A percentile compares a stretch with the other conserved stretches of the same genome.
These are phyloP conservation scores for Drosophila diplacantha DNA, from an alignment of 2,888 invertebrate genomes.

Conservation along the genomic window DNA sequence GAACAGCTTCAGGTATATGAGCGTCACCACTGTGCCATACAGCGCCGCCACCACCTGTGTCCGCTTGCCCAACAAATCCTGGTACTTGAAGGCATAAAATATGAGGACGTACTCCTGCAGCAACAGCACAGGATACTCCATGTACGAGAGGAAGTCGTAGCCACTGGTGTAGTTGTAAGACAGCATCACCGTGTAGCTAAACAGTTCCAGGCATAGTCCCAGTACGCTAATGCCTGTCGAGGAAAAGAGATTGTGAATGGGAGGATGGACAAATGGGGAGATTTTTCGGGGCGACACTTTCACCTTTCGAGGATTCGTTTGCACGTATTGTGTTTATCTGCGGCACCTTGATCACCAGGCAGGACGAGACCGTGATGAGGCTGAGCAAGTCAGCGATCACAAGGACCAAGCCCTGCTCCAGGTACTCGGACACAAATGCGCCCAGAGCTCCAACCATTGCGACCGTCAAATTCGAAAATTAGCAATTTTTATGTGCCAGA, in stretches of 20 bases:
- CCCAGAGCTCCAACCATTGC: slow-evolving; percentile 37
- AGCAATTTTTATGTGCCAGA: slow-evolving; percentile 4
- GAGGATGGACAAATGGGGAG: background rate
- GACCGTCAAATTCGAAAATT: slow-evolving; percentile 26
- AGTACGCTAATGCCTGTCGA: slow-evolving; percentile 74
- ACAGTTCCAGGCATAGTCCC: slow-evolving; percentile 78
- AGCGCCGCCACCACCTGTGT: slow-evolving; percentile 73
- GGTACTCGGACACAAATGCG: slow-evolving; percentile 60
- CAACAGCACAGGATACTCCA: slow-evolving; percentile 90
- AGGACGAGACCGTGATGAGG: slow-evolving; percentile 86
- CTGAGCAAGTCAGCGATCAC: slow-evolving; percentile 81
- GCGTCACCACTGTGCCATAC: slow-evolving; percentile 78
- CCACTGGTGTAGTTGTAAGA: slow-evolving; percentile 87
- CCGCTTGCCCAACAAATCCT: slow-evolving; percentile 79
- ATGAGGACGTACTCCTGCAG: slow-evolving; percentile 86
- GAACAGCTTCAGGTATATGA: slow-evolving; percentile 77
- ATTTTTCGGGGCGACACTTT: slow-evolving; percentile 66
- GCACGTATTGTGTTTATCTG: slow-evolving; percentile 85
- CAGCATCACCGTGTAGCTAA: slow-evolving; percentile 88
- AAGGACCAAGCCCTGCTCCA: slow-evolving; percentile 72
- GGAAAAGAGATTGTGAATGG: slow-evolving; percentile 2
- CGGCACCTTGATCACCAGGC: slow-evolving; percentile 88
- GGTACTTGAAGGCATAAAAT: slow-evolving; percentile 84
- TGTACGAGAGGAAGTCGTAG: slow-evolving; percentile 86
- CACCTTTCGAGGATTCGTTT: slow-evolving; percentile 84